A percentile compares a stretch with the other conserved stretches of the same genome.
These are phyloP conservation scores for Prionailurus viverrinus DNA, from an alignment of 2,113 vertebrate genomes.

Conservation along the genomic window DNA sequence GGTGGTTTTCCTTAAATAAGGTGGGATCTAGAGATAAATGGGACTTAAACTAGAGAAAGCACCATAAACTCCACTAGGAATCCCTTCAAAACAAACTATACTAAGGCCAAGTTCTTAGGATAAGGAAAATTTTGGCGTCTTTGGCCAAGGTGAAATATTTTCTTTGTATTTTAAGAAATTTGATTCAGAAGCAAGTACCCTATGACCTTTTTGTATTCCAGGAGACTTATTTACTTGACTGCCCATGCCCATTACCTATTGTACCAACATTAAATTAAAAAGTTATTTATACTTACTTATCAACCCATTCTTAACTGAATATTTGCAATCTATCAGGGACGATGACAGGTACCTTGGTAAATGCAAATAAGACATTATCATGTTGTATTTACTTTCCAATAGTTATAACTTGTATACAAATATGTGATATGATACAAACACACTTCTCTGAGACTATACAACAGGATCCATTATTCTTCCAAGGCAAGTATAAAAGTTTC, in stretches of 20 bases:
- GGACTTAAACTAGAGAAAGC: neutral
- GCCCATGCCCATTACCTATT: neutral
- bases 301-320: neutral
- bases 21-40: slow-evolving; percentile 23
- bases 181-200: neutral
- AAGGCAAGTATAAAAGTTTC: neutral
- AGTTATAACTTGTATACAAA: neutral
- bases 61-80: rapidly evolving
- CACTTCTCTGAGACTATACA: neutral
- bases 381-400: neutral
- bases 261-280: neutral
- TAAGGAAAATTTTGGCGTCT: neutral
- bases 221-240: neutral
- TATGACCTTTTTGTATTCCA: neutral
- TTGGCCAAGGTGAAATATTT: neutral
- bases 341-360: neutral
- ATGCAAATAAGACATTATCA: neutral
- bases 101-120: neutral
- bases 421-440: neutral
- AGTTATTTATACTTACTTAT: neutral
- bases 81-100: neutral
- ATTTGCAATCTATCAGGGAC: neutral
- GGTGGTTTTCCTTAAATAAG: neutral
- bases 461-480: neutral
- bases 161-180: neutral